These are phyloP conservation scores for Botia almorhae DNA, from an alignment of 2,797 vertebrate genomes.

Conservation along the genomic window DNA sequence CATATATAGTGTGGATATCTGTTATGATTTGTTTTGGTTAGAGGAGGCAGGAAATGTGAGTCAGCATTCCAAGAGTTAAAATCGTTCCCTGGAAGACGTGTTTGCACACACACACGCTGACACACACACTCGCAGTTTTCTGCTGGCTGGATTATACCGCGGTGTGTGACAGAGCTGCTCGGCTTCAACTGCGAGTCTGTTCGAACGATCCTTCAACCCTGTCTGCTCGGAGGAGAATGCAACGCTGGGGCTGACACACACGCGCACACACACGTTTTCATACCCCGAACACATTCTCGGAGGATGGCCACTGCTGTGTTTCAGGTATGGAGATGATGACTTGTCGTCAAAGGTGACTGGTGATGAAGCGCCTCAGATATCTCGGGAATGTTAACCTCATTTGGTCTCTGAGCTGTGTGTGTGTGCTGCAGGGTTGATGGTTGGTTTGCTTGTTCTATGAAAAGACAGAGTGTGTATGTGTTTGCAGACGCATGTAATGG, in stretches of 20 bases:
- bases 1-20: conserved; percentile 69
- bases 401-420: conserved; percentile 18
- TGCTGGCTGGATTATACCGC: conserved; percentile 52
- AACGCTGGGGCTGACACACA: conserved; percentile 31
- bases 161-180: conserved; percentile 14
- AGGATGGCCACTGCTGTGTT: conserved; percentile 83
- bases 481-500: conserved; percentile 55
- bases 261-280: conserved; percentile 11
- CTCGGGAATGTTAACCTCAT: conserved; percentile 51
- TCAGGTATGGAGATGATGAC: conserved; percentile 75
- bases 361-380: conserved; percentile 48
- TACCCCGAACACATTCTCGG: conserved; percentile 9
- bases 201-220: conserved; percentile 36
- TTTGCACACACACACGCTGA: conserved; percentile 24
- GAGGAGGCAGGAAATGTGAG: conserved; percentile 54
- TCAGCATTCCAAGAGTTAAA: conserved; percentile 53
- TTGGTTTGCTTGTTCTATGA: conserved; percentile 57
- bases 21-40: conserved; percentile 63
- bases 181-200: conserved; percentile 46
- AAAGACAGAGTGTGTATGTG: conserved; percentile 51
- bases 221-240: conserved; percentile 54
- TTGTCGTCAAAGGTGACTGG: background rate
- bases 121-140: conserved; percentile 48
- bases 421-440: conserved; percentile 44
- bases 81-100: conserved; percentile 40